phyloP scores from a whole-genome alignment of 2,888 invertebrate species.

The Fragum whitleyi region DNA sequence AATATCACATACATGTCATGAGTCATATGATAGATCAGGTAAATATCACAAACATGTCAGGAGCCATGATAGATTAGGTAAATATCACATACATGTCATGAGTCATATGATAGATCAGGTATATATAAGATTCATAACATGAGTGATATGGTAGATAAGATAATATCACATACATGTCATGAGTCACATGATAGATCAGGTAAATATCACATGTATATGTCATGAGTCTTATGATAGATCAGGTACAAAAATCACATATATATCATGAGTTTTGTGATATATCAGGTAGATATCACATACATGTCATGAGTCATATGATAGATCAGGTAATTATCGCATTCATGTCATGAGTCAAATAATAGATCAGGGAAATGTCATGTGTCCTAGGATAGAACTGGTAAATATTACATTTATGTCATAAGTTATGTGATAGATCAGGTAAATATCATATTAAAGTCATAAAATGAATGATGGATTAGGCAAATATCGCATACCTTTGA shows the following conservation, averaged over 20 bases:
- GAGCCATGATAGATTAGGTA: too few species aligned
- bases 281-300: slow-evolving; percentile 94
- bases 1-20: slow-evolving; percentile 98
- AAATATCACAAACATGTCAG: slow-evolving; percentile 97
- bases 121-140: too few species aligned
- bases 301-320: slow-evolving; percentile 97
- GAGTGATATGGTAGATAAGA: too few species aligned
- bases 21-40: slow-evolving; percentile 94
- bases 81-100: background rate
- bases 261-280: slow-evolving; percentile 98
- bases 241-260: slow-evolving; percentile 96
- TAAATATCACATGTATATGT: slow-evolving; percentile 95
- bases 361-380: too few species aligned
- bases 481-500: slow-evolving; percentile 98
- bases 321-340: slow-evolving; percentile 86
- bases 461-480: slow-evolving; percentile 94
- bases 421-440: slow-evolving; percentile 86
- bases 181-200: slow-evolving; percentile 86
- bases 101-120: too few species aligned
- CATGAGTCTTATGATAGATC: slow-evolving; percentile 96
- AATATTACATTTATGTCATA: too few species aligned
- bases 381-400: too few species aligned
- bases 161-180: too few species aligned
- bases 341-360: background rate
- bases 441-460: slow-evolving; percentile 97